These are phyloP conservation scores for Oligia strigilis DNA, from an alignment of 2,888 invertebrate genomes.

Conservation along the genomic window DNA sequence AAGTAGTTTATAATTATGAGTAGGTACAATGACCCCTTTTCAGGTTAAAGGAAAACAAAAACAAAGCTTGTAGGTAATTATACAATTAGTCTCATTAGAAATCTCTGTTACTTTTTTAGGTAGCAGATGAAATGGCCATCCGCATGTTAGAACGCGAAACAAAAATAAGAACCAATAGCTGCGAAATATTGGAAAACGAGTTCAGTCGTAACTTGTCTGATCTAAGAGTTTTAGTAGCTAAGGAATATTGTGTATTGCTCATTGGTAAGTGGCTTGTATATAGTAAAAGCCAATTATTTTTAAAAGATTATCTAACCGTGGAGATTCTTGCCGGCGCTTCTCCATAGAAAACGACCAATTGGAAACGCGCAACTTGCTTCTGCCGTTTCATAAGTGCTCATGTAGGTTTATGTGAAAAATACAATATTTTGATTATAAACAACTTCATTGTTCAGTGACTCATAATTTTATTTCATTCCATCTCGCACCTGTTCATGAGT, in stretches of 20 bases:
- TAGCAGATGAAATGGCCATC: conserved; percentile 89
- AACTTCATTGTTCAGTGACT: background rate
- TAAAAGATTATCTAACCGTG: no score
- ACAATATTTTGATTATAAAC: background rate
- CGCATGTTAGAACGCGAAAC: conserved; percentile 88
- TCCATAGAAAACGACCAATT: no score
- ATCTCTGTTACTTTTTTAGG: conserved; percentile 72
- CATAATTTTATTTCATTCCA: no score
- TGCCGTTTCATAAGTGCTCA: no score
- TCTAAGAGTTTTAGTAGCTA: conserved; percentile 90
- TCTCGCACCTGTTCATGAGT: background rate
- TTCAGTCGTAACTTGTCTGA: conserved; percentile 90
- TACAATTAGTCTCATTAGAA: background rate
- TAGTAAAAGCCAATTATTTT: no score
- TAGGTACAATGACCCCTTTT: background rate
- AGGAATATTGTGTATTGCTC: conserved; percentile 91
- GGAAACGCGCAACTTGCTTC: no score
- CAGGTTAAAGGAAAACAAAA: background rate
- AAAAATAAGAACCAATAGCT: conserved; percentile 89
- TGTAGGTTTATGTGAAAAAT: no score
- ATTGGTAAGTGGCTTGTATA: conserved; percentile 80
- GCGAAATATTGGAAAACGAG: conserved; percentile 85
- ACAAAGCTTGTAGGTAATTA: background rate
- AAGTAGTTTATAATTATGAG: background rate
- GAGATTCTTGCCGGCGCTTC: no score